Conservation (phyloP, 2,113 vertebrate genomes). For the Cairina moschata region DNA sequence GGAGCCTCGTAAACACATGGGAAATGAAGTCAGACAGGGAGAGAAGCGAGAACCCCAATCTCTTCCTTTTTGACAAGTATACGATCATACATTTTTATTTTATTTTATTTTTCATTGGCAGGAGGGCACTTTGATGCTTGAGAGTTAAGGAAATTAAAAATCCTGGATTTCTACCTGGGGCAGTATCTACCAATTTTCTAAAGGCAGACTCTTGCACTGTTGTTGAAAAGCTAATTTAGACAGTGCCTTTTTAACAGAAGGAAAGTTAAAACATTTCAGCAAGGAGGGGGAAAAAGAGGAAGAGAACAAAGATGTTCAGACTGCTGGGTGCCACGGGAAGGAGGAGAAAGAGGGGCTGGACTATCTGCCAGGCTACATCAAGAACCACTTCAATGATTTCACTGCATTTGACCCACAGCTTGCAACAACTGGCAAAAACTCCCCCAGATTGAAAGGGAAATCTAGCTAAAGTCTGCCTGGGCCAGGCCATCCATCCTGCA, state of each 20-base stretch:
- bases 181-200: not conserved
- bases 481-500: conserved; percentile 53
- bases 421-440: conserved; percentile 29
- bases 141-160: not conserved
- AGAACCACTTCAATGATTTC: not conserved
- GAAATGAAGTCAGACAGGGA: not conserved
- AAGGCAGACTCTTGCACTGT: not conserved
- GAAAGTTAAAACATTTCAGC: not conserved
- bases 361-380: conserved; percentile 28
- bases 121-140: not conserved
- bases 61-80: not conserved
- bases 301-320: not conserved
- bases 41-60: not conserved
- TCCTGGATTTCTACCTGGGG: not conserved
- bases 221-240: not conserved
- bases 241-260: not conserved
- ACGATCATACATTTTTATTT: not conserved
- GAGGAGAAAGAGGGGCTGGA: conserved; percentile 1
- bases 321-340: not conserved
- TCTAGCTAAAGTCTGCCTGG: not conserved
- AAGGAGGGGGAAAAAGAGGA: not conserved
- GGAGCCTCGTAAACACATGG: not conserved
- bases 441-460: not conserved
- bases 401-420: conserved; percentile 18
- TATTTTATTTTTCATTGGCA: not conserved